Conservation (phyloP, 2,113 vertebrate species). For the Epinephelus moara region DNA sequence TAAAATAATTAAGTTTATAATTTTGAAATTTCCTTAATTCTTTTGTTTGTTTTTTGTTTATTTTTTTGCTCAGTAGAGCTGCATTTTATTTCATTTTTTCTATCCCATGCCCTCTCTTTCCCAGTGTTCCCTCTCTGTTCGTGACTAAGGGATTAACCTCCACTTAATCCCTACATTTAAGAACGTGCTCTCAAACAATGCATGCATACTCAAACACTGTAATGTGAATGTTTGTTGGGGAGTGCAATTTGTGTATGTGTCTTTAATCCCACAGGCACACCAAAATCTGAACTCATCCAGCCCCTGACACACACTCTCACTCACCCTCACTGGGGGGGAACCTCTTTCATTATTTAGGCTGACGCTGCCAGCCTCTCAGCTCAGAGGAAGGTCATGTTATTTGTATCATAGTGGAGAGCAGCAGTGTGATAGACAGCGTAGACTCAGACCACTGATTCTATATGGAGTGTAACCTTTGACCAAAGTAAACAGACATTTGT, state of each 20-base stretch:
- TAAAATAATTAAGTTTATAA: too few species aligned
- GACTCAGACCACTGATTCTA: neutral
- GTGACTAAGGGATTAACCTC: slow-evolving; percentile 41
- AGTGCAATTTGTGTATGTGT: neutral
- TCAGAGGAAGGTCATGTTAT: slow-evolving; percentile 20
- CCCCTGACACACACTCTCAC: slow-evolving; percentile 18
- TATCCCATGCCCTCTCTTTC: neutral
- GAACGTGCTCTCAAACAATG: slow-evolving; percentile 27
- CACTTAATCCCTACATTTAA: slow-evolving; percentile 56
- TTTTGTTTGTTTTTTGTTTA: too few species aligned
- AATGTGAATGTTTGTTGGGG: slow-evolving; percentile 18
- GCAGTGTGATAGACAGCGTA: neutral
- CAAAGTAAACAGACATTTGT: neutral
- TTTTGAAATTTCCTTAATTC: too few species aligned
- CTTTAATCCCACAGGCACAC: slow-evolving; percentile 9
- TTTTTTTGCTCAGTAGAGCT: too few species aligned
- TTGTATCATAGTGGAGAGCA: neutral
- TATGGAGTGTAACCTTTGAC: slow-evolving; percentile 13
- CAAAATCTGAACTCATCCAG: slow-evolving; percentile 38
- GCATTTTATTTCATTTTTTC: neutral
- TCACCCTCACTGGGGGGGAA: slow-evolving; percentile 32
- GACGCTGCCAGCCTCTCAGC: slow-evolving; percentile 26
- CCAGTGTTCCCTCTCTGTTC: slow-evolving; percentile 12
- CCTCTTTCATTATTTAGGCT: slow-evolving; percentile 66
- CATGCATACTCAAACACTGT: neutral